A percentile compares a stretch with the other conserved stretches of the same genome.
phyloP scores from a whole-genome alignment of 2,797 vertebrate genomes.

The Perodicticus potto region DNA sequence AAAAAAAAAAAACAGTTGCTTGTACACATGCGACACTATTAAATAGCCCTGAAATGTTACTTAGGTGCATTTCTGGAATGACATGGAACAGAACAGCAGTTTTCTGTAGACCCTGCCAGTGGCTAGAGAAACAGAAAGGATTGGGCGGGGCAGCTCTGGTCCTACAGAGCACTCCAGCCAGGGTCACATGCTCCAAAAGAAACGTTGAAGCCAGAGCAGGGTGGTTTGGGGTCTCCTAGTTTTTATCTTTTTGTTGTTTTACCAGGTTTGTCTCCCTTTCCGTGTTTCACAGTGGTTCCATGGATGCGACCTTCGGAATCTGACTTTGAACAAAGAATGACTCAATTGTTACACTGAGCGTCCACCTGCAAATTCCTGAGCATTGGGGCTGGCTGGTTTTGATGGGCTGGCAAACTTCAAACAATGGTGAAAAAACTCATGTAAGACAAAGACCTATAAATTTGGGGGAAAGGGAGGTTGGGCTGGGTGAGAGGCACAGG shows the following conservation, averaged over 20 bases:
- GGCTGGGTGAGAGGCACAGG: constrained; percentile 42
- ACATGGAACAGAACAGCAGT: background rate
- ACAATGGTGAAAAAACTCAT: constrained; percentile 79
- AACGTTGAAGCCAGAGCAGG: background rate
- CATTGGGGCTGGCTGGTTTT: constrained; percentile 77
- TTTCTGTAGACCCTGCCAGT: background rate
- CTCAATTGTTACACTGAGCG: constrained; percentile 71
- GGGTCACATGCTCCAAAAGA: background rate
- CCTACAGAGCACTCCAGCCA: background rate
- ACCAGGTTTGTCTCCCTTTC: constrained; percentile 72
- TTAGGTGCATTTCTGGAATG: background rate
- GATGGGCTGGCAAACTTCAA: constrained; percentile 80
- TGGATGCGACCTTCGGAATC: constrained; percentile 58
- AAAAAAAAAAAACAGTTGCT: background rate
- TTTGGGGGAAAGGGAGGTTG: constrained; percentile 73
- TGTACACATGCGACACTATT: background rate
- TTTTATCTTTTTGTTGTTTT: background rate
- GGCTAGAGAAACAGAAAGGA: background rate
- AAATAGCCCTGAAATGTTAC: background rate
- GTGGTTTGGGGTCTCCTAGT: background rate
- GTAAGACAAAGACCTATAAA: constrained; percentile 85
- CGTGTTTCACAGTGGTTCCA: constrained; percentile 60
- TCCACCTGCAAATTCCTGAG: constrained; percentile 77
- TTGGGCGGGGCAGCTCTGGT: background rate
- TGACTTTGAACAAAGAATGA: constrained; percentile 79